Evolutionary conservation across 2,888 invertebrate species (phyloP).

Genomic region (Nymphalis polychloros): DNA sequence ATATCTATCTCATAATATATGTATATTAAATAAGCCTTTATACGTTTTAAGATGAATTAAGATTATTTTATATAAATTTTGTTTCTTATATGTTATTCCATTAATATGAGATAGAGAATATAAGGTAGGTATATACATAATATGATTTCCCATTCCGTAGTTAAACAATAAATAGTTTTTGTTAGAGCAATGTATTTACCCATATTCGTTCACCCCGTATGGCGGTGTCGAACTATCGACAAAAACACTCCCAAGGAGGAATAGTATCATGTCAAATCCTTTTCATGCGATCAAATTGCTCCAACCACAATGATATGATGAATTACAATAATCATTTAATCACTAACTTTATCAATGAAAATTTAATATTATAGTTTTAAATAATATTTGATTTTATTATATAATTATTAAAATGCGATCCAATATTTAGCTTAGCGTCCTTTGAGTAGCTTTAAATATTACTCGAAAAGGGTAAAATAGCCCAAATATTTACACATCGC

Average conservation of each 20-base stretch:
- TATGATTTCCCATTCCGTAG: no score
- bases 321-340: no score
- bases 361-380: neutral
- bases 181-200: no score
- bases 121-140: neutral
- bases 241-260: no score
- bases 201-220: no score
- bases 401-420: neutral
- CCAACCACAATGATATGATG: no score
- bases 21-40: constrained; percentile 6
- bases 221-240: no score
- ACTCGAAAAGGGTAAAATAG: constrained; percentile 26
- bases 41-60: no score
- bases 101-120: neutral
- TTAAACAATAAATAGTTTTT: no score
- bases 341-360: neutral
- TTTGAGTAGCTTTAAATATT: constrained; percentile 27
- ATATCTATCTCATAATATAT: neutral
- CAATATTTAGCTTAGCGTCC: constrained; percentile 11
- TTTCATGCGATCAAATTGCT: no score
- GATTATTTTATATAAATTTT: neutral
- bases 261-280: no score
- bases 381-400: neutral
- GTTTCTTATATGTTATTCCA: neutral
- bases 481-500: constrained; percentile 61